Evolutionary conservation across 2,888 invertebrate genomes (phyloP), one percentile per base, ranked within the genome.

Genomic region (Plutella xylostella): DNA sequence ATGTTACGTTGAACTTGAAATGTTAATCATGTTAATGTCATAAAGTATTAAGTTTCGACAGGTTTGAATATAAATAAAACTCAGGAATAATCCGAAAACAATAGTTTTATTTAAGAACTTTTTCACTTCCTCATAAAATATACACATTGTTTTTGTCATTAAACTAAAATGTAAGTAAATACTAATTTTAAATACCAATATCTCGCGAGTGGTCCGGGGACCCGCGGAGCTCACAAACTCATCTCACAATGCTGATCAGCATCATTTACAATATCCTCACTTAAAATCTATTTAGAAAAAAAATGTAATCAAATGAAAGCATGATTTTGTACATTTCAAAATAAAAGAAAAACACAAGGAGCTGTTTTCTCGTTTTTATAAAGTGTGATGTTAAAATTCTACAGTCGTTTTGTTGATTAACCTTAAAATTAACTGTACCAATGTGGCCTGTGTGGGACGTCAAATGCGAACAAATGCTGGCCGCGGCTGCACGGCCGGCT

Each of bases 21-120:
- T n/a, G n/a, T n/a, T n/a, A n/a, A n/a, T n/a, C n/a, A n/a, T n/a
- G n/a, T n/a, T n/a, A n/a, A n/a, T n/a, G n/a, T n/a, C n/a, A n/a
- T n/a, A n/a, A n/a, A n/a, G n/a, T n/a, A n/a, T n/a, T n/a, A n/a
- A n/a, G n/a, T n/a, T n/a, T n/a, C n/a, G n/a, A n/a, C n/a, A n/a
- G n/a, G n/a, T n/a, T n/a, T n/a, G n/a, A 55, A 60, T 54, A 55
- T 51, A 79, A 83, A 83, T 82, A 79, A 83, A 83, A 83, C 82
- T 58, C 60, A 52, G 68, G 71, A 75, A 76, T 83, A 83, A 83
- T 83, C 83, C 83, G 83, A 83, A 83, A 83, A 83, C 83, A 83
- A 83, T 83, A 80, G 83, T 83, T 83, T 82, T 83, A 83, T 83
- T 83, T 80, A 82, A 82, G 82, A 82, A 82, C 77, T 77, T 79